These are phyloP conservation scores for Campoletis raptor DNA, from an alignment of 2,888 invertebrate genomes.

Conservation along the genomic window DNA sequence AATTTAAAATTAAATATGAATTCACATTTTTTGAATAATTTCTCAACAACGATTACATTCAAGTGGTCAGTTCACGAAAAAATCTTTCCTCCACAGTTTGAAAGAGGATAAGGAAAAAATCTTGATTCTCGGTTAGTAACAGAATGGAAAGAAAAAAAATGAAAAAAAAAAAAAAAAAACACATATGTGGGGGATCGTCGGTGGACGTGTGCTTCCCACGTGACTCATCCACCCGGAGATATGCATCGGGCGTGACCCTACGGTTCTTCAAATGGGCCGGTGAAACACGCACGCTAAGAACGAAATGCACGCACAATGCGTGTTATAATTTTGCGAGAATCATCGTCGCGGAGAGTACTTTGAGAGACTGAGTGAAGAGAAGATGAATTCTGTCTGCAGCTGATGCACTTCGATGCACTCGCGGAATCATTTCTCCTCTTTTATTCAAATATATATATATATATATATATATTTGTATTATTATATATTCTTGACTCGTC, in stretches of 20 bases:
- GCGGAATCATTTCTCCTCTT: slow-evolving; percentile 42
- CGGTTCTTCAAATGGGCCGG: slow-evolving; percentile 50
- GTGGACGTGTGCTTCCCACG: slow-evolving; percentile 77
- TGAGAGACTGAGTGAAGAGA: slow-evolving; percentile 4
- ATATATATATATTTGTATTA: slow-evolving; percentile 26
- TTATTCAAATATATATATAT: not conserved
- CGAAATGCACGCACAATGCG: slow-evolving; percentile 77
- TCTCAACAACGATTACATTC: not conserved
- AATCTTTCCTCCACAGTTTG: not conserved
- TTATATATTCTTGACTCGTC: slow-evolving; percentile 40
- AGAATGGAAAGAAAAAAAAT: slow-evolving; percentile 19
- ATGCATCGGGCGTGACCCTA: slow-evolving; percentile 77
- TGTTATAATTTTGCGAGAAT: slow-evolving; percentile 56
- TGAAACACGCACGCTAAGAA: slow-evolving; percentile 56
- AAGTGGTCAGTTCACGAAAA: not conserved
- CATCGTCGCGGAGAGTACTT: slow-evolving; percentile 15
- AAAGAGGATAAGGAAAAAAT: not conserved
- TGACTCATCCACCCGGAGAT: slow-evolving; percentile 80
- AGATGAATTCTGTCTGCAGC: slow-evolving; percentile 43
- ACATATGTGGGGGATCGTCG: slow-evolving; percentile 60
- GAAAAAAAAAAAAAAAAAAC: slow-evolving; percentile 7
- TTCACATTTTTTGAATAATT: not conserved
- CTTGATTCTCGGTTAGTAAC: slow-evolving; percentile 33
- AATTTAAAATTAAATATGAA: not conserved
- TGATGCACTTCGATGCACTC: slow-evolving; percentile 59